Percentiles rank a stretch among this genome's conserved stretches.
phyloP scores from a whole-genome alignment of 2,797 vertebrate species.

The Peromyscus aztecus region DNA sequence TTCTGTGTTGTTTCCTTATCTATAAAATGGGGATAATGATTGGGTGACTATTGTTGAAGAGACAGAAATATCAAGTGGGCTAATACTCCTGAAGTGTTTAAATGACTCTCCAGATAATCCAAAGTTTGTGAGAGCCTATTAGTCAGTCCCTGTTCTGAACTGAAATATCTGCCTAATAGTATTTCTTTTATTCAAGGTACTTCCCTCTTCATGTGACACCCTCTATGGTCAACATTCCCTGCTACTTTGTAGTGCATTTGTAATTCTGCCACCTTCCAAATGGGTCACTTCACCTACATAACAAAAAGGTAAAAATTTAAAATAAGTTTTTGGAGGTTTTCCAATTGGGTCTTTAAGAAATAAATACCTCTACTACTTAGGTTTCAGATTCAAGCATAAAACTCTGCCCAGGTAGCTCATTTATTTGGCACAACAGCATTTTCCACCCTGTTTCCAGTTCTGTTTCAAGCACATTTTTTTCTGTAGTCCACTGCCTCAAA shows the following conservation, averaged over 20 bases:
- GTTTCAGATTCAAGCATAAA: neutral
- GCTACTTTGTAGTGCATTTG: rapidly evolving
- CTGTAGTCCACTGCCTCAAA: too few species aligned
- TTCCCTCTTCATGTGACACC: neutral
- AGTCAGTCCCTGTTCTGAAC: neutral
- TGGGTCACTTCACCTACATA: neutral
- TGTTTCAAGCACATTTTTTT: neutral
- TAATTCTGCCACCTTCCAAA: neutral
- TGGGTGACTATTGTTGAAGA: neutral
- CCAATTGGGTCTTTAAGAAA: neutral
- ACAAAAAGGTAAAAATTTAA: neutral
- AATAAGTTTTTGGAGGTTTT: neutral
- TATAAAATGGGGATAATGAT: neutral
- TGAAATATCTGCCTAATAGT: neutral
- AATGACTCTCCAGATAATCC: too few species aligned
- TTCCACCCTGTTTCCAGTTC: neutral
- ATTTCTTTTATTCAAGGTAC: neutral
- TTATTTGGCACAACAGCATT: neutral
- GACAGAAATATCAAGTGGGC: neutral
- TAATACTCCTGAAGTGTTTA: neutral
- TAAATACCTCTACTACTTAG: neutral
- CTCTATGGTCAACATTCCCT: neutral
- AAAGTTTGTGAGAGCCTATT: neutral
- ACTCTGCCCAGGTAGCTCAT: neutral
- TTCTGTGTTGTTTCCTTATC: neutral